Evolutionary conservation across 2,113 vertebrate species (phyloP).

Genomic region (Zingel zingel): DNA sequence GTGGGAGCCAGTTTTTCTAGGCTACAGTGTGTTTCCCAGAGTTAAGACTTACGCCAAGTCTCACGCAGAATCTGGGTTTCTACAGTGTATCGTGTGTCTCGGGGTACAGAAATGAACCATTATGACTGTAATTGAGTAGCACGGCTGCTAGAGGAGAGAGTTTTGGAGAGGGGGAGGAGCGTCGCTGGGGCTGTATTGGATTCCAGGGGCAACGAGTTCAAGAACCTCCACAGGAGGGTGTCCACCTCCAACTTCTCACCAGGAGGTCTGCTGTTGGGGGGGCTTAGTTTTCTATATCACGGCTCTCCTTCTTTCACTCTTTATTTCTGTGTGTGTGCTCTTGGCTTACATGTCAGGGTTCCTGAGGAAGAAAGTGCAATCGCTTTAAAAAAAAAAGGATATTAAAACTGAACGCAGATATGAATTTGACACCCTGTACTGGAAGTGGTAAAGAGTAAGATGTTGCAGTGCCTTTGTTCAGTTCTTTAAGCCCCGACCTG

Average conservation of each 20-base stretch:
- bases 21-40: slow-evolving; percentile 72
- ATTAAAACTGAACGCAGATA: not conserved
- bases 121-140: slow-evolving; percentile 75
- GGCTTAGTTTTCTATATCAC: slow-evolving; percentile 5
- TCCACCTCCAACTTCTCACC: slow-evolving; percentile 49
- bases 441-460: not conserved
- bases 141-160: slow-evolving; percentile 47
- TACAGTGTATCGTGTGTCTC: slow-evolving; percentile 76
- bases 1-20: slow-evolving; percentile 75
- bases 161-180: slow-evolving; percentile 48
- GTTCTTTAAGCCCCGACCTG: not conserved
- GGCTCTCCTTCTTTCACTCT: not conserved
- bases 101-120: slow-evolving; percentile 76
- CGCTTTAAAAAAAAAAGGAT: not conserved
- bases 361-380: not conserved
- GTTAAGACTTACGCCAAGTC: slow-evolving; percentile 75
- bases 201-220: slow-evolving; percentile 76
- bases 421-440: not conserved
- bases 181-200: slow-evolving; percentile 59
- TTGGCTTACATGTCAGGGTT: not conserved
- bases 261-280: slow-evolving; percentile 39
- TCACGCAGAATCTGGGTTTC: slow-evolving; percentile 78
- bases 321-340: not conserved
- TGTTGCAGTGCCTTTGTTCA: not conserved
- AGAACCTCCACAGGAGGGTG: slow-evolving; percentile 67